Conservation (phyloP, 1,140 invertebrate genomes). For the Tribolium madens region DNA sequence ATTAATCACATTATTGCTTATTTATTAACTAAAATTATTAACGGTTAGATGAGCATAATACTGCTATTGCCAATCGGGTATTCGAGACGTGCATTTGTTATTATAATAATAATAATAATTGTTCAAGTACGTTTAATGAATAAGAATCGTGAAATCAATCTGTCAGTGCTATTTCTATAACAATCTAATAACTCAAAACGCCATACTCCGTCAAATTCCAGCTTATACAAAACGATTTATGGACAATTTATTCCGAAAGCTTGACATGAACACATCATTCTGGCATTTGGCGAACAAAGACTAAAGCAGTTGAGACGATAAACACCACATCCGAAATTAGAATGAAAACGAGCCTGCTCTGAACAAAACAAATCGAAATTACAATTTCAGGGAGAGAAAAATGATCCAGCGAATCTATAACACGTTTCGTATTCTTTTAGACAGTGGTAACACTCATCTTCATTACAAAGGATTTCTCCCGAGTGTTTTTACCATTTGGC, state of each 20-base stretch:
- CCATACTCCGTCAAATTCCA: not conserved
- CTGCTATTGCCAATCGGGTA: too few species aligned
- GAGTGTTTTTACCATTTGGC: conserved; percentile 31
- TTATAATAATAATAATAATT: too few species aligned
- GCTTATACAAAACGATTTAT: not conserved
- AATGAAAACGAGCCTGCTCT: not conserved
- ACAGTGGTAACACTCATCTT: conserved; percentile 23
- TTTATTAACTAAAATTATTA: too few species aligned
- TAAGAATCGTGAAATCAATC: not conserved
- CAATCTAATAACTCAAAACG: not conserved
- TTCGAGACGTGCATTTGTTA: too few species aligned
- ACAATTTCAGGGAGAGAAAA: not conserved
- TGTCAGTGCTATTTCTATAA: not conserved
- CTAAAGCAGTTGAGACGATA: not conserved
- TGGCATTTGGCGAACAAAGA: not conserved
- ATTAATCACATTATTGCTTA: too few species aligned
- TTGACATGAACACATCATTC: not conserved
- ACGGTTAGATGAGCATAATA: too few species aligned
- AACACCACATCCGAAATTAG: not conserved
- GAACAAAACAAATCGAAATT: not conserved
- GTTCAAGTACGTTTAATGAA: not conserved
- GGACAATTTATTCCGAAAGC: not conserved
- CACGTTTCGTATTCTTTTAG: conserved; percentile 1
- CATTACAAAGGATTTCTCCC: conserved; percentile 31
- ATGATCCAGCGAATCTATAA: not conserved